phyloP scores from a whole-genome alignment of 2,888 invertebrate species.

The Byasa hedistus region DNA sequence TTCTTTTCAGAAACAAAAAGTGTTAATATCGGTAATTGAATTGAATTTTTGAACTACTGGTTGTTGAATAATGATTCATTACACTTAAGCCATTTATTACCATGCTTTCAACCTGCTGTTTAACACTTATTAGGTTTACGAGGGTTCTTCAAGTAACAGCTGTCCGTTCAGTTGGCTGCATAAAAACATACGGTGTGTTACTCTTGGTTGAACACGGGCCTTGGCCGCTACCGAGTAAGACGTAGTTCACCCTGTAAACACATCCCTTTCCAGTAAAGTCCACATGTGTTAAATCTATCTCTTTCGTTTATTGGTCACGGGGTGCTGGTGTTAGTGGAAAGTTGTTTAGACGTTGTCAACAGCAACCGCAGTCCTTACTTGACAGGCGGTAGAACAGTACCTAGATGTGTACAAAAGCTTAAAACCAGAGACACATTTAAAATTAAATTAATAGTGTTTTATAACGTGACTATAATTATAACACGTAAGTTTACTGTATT shows the following conservation, averaged over 20 bases:
- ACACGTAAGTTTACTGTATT: slow-evolving; percentile 20
- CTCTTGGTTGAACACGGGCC: slow-evolving; percentile 70
- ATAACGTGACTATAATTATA: background rate
- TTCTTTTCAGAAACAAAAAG: no score
- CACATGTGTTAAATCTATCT: slow-evolving; percentile 45
- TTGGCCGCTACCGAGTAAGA: slow-evolving; percentile 55
- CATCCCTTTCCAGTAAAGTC: slow-evolving; percentile 50
- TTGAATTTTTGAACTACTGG: no score
- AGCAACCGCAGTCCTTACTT: slow-evolving; percentile 73
- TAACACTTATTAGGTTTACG: slow-evolving; percentile 27
- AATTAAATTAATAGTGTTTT: slow-evolving; percentile 20
- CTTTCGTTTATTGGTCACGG: slow-evolving; percentile 53
- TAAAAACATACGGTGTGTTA: slow-evolving; percentile 59
- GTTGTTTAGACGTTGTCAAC: slow-evolving; percentile 74
- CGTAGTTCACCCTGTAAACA: slow-evolving; percentile 57
- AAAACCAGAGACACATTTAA: slow-evolving; percentile 45
- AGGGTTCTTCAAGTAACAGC: slow-evolving; percentile 53
- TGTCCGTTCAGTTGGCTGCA: slow-evolving; percentile 60
- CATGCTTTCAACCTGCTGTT: slow-evolving; percentile 19
- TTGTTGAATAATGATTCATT: slow-evolving; percentile 6
- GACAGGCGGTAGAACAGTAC: slow-evolving; percentile 55
- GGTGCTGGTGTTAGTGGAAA: slow-evolving; percentile 62
- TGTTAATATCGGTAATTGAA: no score
- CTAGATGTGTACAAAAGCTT: slow-evolving; percentile 57
- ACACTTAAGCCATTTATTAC: slow-evolving; percentile 6